Conservation (phyloP, 2,888 invertebrate species). For the Hyposoter dolosus region DNA sequence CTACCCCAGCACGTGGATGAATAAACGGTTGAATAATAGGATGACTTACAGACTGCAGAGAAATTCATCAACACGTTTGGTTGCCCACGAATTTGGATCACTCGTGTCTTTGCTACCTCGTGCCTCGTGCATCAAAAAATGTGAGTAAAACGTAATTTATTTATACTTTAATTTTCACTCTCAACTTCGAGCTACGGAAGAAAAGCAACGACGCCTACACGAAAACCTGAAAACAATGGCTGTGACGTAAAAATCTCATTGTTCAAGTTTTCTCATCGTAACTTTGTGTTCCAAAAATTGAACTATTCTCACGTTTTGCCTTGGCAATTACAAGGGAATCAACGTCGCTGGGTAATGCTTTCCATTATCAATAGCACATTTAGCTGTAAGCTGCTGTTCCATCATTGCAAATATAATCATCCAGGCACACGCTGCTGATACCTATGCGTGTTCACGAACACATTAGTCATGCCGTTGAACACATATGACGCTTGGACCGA, state of each 20-base stretch:
- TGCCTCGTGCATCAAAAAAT: not conserved
- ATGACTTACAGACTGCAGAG: not conserved
- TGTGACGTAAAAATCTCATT: not conserved
- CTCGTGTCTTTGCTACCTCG: not conserved
- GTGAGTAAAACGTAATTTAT: too few relatives aligned
- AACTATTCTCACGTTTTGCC: not conserved
- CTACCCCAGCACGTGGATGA: not conserved
- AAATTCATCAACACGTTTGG: not conserved
- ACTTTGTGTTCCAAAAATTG: not conserved
- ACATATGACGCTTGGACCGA: constrained; percentile 58
- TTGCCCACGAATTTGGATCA: not conserved
- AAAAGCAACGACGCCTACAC: not conserved
- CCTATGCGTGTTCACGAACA: constrained; percentile 35
- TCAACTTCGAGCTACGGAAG: not conserved
- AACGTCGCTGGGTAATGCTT: not conserved
- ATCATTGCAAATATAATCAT: constrained; percentile 18
- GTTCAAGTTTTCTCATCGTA: not conserved
- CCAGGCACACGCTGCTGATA: constrained; percentile 26
- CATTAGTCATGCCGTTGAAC: constrained; percentile 70
- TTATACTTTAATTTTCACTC: too few relatives aligned
- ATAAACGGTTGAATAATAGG: not conserved
- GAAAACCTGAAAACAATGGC: not conserved
- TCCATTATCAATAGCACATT: constrained; percentile 13
- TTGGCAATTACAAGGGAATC: not conserved
- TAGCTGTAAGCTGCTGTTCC: not conserved